Percentiles rank a stretch among this genome's conserved stretches.
Conservation (phyloP, 1,140 invertebrate species). For the Drosophila busckii region DNA sequence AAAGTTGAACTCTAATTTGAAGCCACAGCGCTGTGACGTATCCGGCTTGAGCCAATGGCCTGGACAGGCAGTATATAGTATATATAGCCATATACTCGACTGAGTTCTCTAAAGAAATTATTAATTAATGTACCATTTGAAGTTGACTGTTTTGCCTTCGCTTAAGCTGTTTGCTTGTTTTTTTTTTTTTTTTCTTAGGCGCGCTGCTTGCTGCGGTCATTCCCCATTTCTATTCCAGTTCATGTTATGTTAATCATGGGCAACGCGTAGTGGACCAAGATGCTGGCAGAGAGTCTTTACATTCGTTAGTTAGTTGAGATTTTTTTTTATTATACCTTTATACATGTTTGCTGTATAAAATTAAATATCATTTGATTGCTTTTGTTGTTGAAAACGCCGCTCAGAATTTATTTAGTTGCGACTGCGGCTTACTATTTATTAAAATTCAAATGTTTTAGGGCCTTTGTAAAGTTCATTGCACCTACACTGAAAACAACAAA, state of each 20-base stretch:
- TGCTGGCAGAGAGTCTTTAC: conserved; percentile 29
- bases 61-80: too few species aligned
- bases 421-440: conserved; percentile 47
- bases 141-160: conserved; percentile 11
- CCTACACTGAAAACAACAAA: too few species aligned
- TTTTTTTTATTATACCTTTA: conserved; percentile 37
- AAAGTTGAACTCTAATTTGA: too few species aligned
- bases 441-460: conserved; percentile 50
- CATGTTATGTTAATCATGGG: conserved; percentile 66
- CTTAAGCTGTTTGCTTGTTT: conserved; percentile 12
- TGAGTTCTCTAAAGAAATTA: conserved; percentile 63
- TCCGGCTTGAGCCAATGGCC: too few species aligned
- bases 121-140: conserved; percentile 59
- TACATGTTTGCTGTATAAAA: conserved; percentile 73
- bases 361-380: conserved; percentile 65
- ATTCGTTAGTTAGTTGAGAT: too few species aligned
- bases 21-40: too few species aligned
- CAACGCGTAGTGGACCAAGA: conserved; percentile 28
- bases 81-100: too few species aligned
- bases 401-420: conserved; percentile 54
- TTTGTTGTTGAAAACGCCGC: conserved; percentile 43
- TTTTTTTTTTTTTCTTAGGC: conserved; percentile 1
- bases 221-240: conserved; percentile 63
- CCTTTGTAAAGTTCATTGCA: conserved; percentile 56
- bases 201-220: conserved; percentile 40